Percentiles rank a stretch among this genome's conserved stretches.
These are phyloP conservation scores for Poeciliopsis paucimaculata DNA, from an alignment of 2,797 vertebrate genomes.

Conservation along the genomic window DNA sequence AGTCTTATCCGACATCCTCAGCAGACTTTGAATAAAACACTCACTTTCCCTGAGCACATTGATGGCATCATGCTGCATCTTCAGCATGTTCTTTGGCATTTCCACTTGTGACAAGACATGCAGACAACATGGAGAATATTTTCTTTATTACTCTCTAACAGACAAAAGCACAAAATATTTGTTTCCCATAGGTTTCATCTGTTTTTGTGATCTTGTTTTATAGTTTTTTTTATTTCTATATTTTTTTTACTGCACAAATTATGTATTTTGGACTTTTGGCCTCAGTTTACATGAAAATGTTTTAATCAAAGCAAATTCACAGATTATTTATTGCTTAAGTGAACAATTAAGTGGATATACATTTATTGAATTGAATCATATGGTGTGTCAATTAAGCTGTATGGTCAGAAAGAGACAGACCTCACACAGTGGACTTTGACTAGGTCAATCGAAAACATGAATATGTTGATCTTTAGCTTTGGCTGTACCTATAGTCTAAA, in stretches of 20 bases:
- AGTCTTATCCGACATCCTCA: not conserved
- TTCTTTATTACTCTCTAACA: not conserved
- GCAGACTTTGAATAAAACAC: constrained; percentile 6
- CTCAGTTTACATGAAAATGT: not conserved
- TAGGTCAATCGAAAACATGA: not conserved
- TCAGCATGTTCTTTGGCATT: not conserved
- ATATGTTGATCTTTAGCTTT: not conserved
- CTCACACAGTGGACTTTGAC: not conserved
- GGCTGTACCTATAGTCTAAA: not conserved
- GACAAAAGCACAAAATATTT: not conserved
- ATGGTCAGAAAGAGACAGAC: not conserved
- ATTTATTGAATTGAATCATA: not conserved
- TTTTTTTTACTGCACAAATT: not conserved
- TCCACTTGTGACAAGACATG: not conserved
- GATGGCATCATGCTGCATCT: not conserved
- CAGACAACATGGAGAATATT: not conserved
- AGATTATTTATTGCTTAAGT: not conserved
- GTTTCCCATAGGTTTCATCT: not conserved
- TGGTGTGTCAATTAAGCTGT: not conserved
- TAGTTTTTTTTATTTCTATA: not conserved
- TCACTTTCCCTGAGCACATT: not conserved
- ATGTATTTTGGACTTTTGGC: not conserved
- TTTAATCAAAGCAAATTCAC: not conserved
- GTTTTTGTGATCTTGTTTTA: not conserved
- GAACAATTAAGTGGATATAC: not conserved